Base-by-base conservation (phyloP, 2,888 invertebrate genomes). In the Ectropis crepuscularia region DNA sequence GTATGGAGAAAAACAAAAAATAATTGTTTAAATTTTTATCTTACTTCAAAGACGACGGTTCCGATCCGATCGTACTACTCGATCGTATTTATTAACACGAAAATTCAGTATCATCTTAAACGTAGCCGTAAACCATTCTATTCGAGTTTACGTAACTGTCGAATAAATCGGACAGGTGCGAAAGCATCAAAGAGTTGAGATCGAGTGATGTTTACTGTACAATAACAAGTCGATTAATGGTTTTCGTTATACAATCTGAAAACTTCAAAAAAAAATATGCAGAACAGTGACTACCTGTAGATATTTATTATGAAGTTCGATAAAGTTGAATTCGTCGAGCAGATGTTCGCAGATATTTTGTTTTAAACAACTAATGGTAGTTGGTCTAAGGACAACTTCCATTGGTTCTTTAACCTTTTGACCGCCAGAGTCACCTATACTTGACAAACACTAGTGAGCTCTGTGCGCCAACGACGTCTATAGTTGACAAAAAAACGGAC, bases 161-260 rank as follows among this genome's bases (percentile, higher is more conserved):
- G 60, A 67, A 53, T 67, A 67, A 58, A 71, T 74, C 54, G 54
- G 64, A 70, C 80, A 81, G 79, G 77, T 83, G 82, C 70, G 72
- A 78, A 73, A 75, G 76, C 78, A 79, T 85, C 80, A 86, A 85
- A 87, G 82, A 69, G 71, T 71, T 70, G 65, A 63, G 71, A 65
- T 78, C 71, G 65, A 73, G 67, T 69, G 69, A 63, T 64, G 68
- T 79, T 77, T 74, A 68, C 64, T 54, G 69, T 76, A 75, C 71
- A 75, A 77, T 77, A 81, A 80, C 79, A 80, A 69, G 57, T 65
- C 66, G 73, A 74, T 73, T 72, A 70, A 79, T 65, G 68, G 70
- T 62, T 69, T 65, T 61, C 45, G 59, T 68, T 68, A 72, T 66
- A 69, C 57, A 43, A 57, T 69, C 50, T 72, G 60, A 73, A 61